These are phyloP conservation scores for Linnaemya tessellans DNA, from an alignment of 2,888 invertebrate genomes.

Conservation along the genomic window DNA sequence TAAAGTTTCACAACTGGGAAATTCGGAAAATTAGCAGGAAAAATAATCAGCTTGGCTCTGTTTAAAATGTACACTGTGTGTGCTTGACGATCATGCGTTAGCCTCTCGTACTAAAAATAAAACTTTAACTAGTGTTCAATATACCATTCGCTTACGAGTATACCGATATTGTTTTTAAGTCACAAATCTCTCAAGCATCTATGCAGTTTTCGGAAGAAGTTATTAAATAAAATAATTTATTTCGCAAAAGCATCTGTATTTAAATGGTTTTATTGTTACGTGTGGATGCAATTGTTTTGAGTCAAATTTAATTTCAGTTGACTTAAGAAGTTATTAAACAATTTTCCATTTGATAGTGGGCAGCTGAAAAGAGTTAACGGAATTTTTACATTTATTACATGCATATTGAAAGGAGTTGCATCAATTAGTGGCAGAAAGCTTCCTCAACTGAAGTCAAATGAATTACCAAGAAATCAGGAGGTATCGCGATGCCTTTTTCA, in stretches of 20 bases:
- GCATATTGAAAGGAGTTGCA: too few relatives aligned
- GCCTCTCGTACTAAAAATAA: too few relatives aligned
- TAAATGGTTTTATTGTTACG: not conserved
- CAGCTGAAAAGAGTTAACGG: conserved; percentile 26
- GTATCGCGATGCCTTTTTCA: not conserved
- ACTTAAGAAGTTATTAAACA: not conserved
- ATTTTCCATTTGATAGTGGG: not conserved
- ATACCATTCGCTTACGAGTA: too few relatives aligned
- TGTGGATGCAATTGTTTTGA: not conserved
- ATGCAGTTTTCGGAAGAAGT: not conserved
- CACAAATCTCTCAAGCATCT: not conserved
- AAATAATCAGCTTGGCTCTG: too few relatives aligned
- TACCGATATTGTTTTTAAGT: not conserved
- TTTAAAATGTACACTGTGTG: too few relatives aligned
- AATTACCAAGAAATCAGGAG: too few relatives aligned
- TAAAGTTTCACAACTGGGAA: too few relatives aligned
- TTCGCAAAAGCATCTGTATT: too few relatives aligned
- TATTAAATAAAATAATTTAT: not conserved
- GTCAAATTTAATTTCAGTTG: not conserved
- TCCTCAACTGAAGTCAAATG: conserved; percentile 1
- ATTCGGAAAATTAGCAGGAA: too few relatives aligned
- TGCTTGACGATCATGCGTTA: too few relatives aligned
- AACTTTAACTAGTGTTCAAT: not conserved
- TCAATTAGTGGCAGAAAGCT: not conserved
- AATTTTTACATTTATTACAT: conserved; percentile 6